A percentile compares a stretch with the other conserved stretches of the same genome.
Evolutionary conservation across 1,140 invertebrate genomes (phyloP).

Genomic region (Protaetia brevitarsis): DNA sequence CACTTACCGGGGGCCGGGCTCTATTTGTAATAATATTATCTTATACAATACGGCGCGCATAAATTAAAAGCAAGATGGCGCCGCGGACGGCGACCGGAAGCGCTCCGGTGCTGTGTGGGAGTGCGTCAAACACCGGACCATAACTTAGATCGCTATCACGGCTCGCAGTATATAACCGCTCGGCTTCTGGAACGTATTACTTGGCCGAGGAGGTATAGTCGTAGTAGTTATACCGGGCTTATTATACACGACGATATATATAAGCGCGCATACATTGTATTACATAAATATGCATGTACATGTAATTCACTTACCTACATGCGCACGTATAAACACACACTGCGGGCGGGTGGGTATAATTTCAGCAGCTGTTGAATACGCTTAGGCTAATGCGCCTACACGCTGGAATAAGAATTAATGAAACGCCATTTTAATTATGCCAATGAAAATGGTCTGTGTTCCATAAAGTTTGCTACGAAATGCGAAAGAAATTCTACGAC

Average conservation of each 20-base stretch:
- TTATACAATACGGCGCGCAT: no score
- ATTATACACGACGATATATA: not conserved
- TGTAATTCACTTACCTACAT: not conserved
- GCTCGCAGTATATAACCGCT: no score
- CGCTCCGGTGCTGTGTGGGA: not conserved
- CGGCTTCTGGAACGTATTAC: no score
- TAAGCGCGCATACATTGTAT: not conserved
- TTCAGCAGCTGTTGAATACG: slow-evolving; percentile 14
- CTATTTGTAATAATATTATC: no score
- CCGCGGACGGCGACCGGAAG: not conserved
- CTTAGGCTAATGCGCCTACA: slow-evolving; percentile 2
- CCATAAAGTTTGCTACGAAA: no score
- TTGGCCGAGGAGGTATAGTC: no score
- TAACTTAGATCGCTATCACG: slow-evolving; percentile 11
- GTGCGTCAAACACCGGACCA: slow-evolving; percentile 7
- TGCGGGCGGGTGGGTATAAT: no score
- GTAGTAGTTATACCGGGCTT: no score
- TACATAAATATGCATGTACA: not conserved
- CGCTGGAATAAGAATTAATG: no score
- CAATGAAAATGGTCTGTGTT: not conserved
- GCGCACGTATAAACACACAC: no score
- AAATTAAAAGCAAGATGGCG: slow-evolving; percentile 8
- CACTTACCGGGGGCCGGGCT: no score
- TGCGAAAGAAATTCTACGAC: no score
- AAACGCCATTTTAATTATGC: slow-evolving; percentile 13